Evolutionary conservation across 2,113 vertebrate species (phyloP), one percentile per base, ranked within the genome.

Genomic region (Zosterops japonicus): DNA sequence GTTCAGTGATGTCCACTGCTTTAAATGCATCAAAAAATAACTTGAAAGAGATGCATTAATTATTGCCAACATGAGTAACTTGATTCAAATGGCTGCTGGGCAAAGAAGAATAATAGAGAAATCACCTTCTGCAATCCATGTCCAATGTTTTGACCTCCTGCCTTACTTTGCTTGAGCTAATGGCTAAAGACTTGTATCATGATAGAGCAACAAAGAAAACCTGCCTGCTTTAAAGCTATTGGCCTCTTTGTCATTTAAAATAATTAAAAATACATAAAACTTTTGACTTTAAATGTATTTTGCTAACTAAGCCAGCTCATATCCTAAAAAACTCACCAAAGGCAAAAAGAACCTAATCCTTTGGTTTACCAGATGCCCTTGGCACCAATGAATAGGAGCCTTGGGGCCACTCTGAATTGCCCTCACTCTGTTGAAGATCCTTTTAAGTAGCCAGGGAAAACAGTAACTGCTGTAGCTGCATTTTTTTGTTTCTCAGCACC

Each of bases 1-100:
- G 31, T 56, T 82, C 36, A 88, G 75, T 78, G 87, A 78, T 91
- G 75, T 94, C 29, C 8, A 11, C 64, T 72, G 69, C 50, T 90
- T 91, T 91, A 56, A 93, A 70, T 46, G 41, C 35, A 85, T 82
- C 83, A 60, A 88, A 46, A 93, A 85, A 79, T 65, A 88, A 93
- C 83, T 85, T 90, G 70, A 90, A 88, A 74, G 83, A 36, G 41
- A 55, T 15, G 29, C 18, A 4, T 70, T 6, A 10, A 25, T 64
- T 85, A 78, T 74, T 93, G 78, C 59, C 53, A 53, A 11, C 16
- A 29, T 29, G 28, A 29, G 17, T 18, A 53, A 29, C 18, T 29
- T 53, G 52, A 53, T 53, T 53, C 52, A 53, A 53, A 53, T 53
- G 52, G 16, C 52, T 53, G 28, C 28, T 55, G 31, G 52, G 52